These are phyloP conservation scores for Dusona sp. DNA, from an alignment of 2,888 invertebrate genomes.

Conservation along the genomic window DNA sequence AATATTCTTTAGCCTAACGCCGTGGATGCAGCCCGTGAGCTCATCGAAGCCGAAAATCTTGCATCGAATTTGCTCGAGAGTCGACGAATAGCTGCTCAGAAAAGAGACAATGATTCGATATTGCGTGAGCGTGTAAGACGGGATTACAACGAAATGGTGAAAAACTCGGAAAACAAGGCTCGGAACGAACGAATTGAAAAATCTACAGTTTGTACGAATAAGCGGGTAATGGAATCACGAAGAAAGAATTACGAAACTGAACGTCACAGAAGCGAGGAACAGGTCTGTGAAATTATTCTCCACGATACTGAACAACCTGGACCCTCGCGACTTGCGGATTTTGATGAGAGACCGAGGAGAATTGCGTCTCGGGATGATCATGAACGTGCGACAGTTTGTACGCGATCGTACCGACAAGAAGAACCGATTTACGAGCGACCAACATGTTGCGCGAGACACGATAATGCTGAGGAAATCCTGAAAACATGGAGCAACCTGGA, in stretches of 20 bases:
- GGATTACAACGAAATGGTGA: conserved; percentile 79
- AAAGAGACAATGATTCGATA: conserved; percentile 79
- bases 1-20: conserved; percentile 67
- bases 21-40: conserved; percentile 76
- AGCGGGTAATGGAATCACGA: conserved; percentile 81
- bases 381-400: conserved; percentile 32
- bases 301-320: conserved; percentile 61
- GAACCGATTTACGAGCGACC: conserved; percentile 35
- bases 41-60: conserved; percentile 60
- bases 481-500: conserved; percentile 73
- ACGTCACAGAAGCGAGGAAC: conserved; percentile 86
- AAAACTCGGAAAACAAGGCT: conserved; percentile 77
- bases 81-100: conserved; percentile 74
- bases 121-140: conserved; percentile 80
- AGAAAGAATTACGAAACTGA: conserved; percentile 83
- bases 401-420: conserved; percentile 71
- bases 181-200: conserved; percentile 79
- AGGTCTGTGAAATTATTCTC: conserved; percentile 84
- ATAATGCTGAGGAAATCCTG: conserved; percentile 45
- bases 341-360: conserved; percentile 21
- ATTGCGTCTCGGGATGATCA: conserved; percentile 67
- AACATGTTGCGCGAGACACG: conserved; percentile 36
- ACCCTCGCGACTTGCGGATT: conserved; percentile 19
- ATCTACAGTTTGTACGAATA: conserved; percentile 70
- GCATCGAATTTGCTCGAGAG: conserved; percentile 70